A percentile compares a stretch with the other conserved stretches of the same genome.
These are phyloP conservation scores for Andrena hattorfiana DNA, from an alignment of 2,888 invertebrate species.

Conservation along the genomic window DNA sequence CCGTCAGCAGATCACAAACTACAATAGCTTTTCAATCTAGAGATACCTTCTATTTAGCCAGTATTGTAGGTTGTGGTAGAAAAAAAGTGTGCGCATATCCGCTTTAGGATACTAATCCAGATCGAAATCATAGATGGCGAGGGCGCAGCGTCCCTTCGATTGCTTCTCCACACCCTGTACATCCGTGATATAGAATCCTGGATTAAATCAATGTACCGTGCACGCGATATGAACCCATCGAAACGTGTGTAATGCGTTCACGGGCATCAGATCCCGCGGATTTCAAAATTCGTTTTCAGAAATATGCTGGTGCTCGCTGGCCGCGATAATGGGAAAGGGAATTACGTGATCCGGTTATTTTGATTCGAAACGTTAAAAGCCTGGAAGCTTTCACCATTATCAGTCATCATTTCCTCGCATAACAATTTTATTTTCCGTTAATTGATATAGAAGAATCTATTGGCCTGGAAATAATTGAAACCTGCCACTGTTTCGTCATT, in stretches of 20 bases:
- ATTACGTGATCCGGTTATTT: slow-evolving; percentile 47
- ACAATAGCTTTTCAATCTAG: no score
- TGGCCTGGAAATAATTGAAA: no score
- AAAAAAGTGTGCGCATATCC: slow-evolving; percentile 14
- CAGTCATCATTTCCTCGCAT: not conserved
- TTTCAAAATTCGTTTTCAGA: slow-evolving; percentile 66
- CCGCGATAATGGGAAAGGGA: slow-evolving; percentile 55
- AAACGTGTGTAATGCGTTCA: slow-evolving; percentile 70
- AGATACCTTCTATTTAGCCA: no score
- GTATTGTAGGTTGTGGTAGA: no score
- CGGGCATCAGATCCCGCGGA: slow-evolving; percentile 64
- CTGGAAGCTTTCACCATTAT: not conserved
- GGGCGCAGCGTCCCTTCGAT: slow-evolving; percentile 61
- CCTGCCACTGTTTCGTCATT: no score
- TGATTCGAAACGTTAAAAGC: slow-evolving; percentile 38
- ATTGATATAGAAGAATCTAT: not conserved
- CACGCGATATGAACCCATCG: slow-evolving; percentile 71
- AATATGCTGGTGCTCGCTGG: slow-evolving; percentile 50
- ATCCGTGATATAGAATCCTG: slow-evolving; percentile 64
- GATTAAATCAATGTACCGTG: slow-evolving; percentile 75
- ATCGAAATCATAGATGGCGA: slow-evolving; percentile 69
- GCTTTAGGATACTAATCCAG: slow-evolving; percentile 62
- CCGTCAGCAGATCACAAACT: no score
- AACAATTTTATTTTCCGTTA: not conserved
- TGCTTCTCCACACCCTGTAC: slow-evolving; percentile 59